These are phyloP conservation scores for Cyclargus thomasi DNA, from an alignment of 1,140 invertebrate species.

Conservation along the genomic window DNA sequence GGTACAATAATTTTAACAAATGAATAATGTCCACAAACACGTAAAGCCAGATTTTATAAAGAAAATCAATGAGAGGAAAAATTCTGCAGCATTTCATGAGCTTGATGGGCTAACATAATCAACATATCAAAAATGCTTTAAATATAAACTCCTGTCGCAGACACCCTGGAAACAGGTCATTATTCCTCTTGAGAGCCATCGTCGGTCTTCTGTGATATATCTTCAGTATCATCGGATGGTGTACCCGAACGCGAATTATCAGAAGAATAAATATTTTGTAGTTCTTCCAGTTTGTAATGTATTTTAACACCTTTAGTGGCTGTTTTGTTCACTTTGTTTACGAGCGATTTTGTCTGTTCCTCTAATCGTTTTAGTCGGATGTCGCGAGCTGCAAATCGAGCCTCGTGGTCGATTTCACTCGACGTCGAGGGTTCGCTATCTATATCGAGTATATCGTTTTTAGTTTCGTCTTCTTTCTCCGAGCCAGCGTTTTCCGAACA, in stretches of 20 bases:
- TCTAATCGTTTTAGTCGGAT: slow-evolving; percentile 62
- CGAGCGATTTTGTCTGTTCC: slow-evolving; percentile 72
- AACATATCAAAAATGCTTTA: too few species aligned
- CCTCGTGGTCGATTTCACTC: slow-evolving; percentile 61
- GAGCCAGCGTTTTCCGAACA: slow-evolving; percentile 18
- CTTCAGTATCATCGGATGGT: slow-evolving; percentile 58
- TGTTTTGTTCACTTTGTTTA: slow-evolving; percentile 70
- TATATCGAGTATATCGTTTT: neutral
- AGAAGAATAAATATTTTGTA: slow-evolving; percentile 71
- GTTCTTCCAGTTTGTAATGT: slow-evolving; percentile 66
- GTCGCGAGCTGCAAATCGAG: slow-evolving; percentile 68
- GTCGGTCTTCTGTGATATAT: slow-evolving; percentile 40
- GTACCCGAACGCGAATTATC: slow-evolving; percentile 59
- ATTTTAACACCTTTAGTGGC: slow-evolving; percentile 70
- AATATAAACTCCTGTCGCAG: too few species aligned
- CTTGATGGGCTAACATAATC: too few species aligned
- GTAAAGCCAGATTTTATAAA: neutral
- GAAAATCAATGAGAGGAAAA: neutral
- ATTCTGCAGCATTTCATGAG: too few species aligned
- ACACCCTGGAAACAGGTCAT: neutral
- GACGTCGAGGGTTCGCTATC: slow-evolving; percentile 44
- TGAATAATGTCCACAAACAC: neutral
- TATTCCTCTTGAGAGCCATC: slow-evolving; percentile 34
- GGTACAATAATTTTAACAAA: neutral
- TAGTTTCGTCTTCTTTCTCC: slow-evolving; percentile 1